Base-by-base conservation (phyloP, 2,888 invertebrate species). In the Pyralis farinalis region DNA sequence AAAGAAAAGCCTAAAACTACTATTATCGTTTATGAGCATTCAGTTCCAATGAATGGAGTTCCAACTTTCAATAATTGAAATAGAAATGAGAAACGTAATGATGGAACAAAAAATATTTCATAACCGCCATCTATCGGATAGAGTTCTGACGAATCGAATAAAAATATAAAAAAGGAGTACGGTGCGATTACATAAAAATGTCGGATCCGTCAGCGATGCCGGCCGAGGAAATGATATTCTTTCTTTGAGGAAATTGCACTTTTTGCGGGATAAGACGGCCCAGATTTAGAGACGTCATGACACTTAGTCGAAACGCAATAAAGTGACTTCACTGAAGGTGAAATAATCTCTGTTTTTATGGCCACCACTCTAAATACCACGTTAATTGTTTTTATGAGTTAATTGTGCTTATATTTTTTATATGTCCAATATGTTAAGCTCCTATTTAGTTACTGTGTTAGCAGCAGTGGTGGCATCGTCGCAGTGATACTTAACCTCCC, bases 181-280 rank as follows among this genome's bases (percentile, higher is more conserved):
- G 2, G 16, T 47, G 39, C 21, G 39, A 42, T 44, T 40, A 42
- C 40, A 44, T 45, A 42, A 46, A 44, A 49, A 43, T 43, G 44
- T 34, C 34, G 38, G 33, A 31, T n/a, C 8, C 21, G 32, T 40
- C 42, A 35, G 25, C 34, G 20, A 12, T 16, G 40, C 34, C 32
- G 39, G 9, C 31, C 21, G 37, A 49, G 52, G 54, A 49, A 55
- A 55, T 51, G 44, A 48, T 44, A 45, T 45, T 52, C 41, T 45
- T 43, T 44, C 33, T 34, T 6, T 16, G 34, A 50, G 54, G 54
- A 55, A 55, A 55, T 55, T 52, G 46, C 47, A 40, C 45, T 52
- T 49, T 50, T 44, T 50, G 27, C 32, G 9, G 37, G 43, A 37
- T 40, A 25, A 25, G 25, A 25, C 7, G 25, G 25, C 25, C 7